phyloP scores from a whole-genome alignment of 2,888 invertebrate genomes.

The Stegophylla sp. region DNA sequence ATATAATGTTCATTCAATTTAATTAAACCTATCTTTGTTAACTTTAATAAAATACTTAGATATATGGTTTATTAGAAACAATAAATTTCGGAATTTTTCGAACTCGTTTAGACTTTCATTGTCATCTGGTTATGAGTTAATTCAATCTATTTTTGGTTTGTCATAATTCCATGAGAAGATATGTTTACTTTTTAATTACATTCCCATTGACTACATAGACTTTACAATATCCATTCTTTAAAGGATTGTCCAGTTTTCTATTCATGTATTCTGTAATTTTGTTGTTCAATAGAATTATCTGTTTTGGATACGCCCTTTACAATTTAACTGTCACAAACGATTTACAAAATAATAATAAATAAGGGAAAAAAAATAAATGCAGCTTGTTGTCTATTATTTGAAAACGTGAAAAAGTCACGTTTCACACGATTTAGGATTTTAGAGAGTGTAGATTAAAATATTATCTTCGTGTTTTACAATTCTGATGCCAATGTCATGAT shows the following conservation, averaged over 20 bases:
- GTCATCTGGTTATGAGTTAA: too few relatives aligned
- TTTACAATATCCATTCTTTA: conserved; percentile 20
- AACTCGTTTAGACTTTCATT: too few relatives aligned
- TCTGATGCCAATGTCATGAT: background rate
- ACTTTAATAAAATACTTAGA: too few relatives aligned
- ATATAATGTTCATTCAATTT: too few relatives aligned
- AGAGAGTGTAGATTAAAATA: background rate
- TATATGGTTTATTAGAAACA: too few relatives aligned
- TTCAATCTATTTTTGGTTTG: background rate
- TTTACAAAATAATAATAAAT: conserved; percentile 48
- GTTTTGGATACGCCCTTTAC: conserved; percentile 34
- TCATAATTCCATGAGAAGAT: background rate
- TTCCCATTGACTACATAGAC: background rate
- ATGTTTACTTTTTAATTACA: background rate
- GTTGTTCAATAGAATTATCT: conserved; percentile 50
- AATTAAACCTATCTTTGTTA: background rate
- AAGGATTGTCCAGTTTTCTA: background rate
- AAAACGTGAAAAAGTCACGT: conserved; percentile 52
- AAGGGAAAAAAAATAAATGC: conserved; percentile 20
- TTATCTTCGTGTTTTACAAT: conserved; percentile 22
- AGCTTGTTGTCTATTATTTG: conserved; percentile 44
- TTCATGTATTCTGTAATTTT: background rate
- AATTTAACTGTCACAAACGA: conserved; percentile 13
- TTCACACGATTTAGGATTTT: conserved; percentile 35
- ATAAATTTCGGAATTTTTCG: too few relatives aligned